Percentiles rank a stretch among this genome's conserved stretches.
Evolutionary conservation across 2,888 invertebrate species (phyloP).

Genomic region (Scaptomyza flava): DNA sequence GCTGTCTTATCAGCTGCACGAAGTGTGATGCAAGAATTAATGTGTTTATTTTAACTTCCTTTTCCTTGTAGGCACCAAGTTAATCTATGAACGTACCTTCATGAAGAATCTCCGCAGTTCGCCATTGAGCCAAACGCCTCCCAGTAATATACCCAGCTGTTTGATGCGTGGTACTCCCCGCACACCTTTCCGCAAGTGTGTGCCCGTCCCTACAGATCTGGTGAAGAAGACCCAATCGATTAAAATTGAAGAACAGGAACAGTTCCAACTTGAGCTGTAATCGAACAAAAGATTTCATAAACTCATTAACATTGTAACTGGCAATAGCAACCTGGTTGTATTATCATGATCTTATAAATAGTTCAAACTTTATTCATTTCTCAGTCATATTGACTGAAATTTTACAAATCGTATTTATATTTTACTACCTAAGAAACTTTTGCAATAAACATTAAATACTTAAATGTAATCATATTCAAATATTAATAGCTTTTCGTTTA

Average conservation of each 20-base stretch:
- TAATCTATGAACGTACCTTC: conserved; percentile 95
- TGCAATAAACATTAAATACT: conserved; percentile 38
- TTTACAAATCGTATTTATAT: conserved; percentile 7
- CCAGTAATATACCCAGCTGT: conserved; percentile 92
- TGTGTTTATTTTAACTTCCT: neutral
- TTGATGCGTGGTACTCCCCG: conserved; percentile 87
- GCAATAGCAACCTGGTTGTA: conserved; percentile 31
- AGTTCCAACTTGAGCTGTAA: conserved; percentile 84
- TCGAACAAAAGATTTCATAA: conserved; percentile 25
- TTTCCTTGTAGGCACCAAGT: conserved; percentile 91
- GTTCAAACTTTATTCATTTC: conserved; percentile 6
- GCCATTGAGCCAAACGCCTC: conserved; percentile 95
- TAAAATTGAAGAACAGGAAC: conserved; percentile 83
- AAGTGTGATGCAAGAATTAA: conserved; percentile 33
- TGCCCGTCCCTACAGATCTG: conserved; percentile 77
- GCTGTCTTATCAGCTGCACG: conserved; percentile 80
- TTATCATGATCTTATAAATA: neutral
- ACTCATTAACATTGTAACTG: neutral
- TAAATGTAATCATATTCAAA: conserved; percentile 6
- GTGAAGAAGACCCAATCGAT: conserved; percentile 73
- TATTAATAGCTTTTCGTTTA: neutral
- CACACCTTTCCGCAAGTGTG: conserved; percentile 84
- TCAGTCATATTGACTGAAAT: conserved; percentile 78
- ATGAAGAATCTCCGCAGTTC: conserved; percentile 95
- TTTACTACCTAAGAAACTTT: conserved; percentile 18